These are phyloP conservation scores for Strigops habroptila DNA, from an alignment of 2,113 vertebrate genomes.

Conservation along the genomic window DNA sequence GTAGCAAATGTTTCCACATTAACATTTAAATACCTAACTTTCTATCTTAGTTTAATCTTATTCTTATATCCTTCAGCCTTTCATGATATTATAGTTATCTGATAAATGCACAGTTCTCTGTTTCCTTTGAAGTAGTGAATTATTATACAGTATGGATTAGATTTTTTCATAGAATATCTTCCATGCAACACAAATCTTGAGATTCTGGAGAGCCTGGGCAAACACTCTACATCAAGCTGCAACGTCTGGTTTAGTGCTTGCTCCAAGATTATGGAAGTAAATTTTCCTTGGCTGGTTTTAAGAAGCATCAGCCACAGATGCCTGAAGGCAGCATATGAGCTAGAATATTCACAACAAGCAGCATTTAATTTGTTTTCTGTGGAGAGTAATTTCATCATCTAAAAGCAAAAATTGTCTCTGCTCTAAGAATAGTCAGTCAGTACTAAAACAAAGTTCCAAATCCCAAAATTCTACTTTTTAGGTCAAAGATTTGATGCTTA, in stretches of 20 bases:
- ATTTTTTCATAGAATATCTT: neutral
- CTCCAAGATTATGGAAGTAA: neutral
- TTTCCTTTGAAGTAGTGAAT: conserved; percentile 47
- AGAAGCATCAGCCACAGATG: neutral
- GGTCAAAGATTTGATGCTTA: neutral
- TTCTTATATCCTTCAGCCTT: conserved; percentile 8
- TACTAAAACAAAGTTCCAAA: neutral
- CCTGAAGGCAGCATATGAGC: neutral
- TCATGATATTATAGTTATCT: conserved; percentile 5
- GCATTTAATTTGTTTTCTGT: neutral
- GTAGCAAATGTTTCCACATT: neutral
- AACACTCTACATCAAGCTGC: neutral
- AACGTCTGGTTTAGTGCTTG: neutral
- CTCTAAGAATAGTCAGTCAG: neutral
- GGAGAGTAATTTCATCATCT: neutral
- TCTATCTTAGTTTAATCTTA: conserved; percentile 6
- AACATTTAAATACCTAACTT: neutral
- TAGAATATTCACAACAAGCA: neutral
- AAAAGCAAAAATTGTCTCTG: neutral
- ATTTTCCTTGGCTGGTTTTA: neutral
- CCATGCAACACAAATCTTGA: neutral
- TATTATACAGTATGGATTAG: conserved; percentile 12
- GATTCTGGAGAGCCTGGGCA: neutral
- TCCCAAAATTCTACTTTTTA: neutral
- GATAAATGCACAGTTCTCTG: neutral